A percentile compares a stretch with the other conserved stretches of the same genome.
These are phyloP conservation scores for Notolabrus celidotus DNA, from an alignment of 2,797 vertebrate genomes.

Conservation along the genomic window DNA sequence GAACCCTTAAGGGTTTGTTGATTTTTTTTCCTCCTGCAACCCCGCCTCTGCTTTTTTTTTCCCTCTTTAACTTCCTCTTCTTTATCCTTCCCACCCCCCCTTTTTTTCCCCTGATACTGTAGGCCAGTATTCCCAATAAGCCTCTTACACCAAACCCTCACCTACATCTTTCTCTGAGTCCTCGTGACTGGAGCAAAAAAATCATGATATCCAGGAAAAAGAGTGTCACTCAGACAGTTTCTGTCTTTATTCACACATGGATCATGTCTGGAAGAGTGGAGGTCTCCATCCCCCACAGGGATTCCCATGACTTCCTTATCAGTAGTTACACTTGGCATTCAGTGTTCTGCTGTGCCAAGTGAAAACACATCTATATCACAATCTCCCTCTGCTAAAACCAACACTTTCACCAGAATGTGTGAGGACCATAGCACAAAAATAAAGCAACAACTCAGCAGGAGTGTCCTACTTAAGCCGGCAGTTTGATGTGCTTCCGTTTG, in stretches of 20 bases:
- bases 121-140: conserved; percentile 66
- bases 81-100: conserved; percentile 33
- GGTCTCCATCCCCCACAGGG: conserved; percentile 27
- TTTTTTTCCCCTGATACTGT: conserved; percentile 10
- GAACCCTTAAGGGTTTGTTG: conserved; percentile 68
- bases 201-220: background rate
- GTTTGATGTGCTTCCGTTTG: conserved; percentile 64
- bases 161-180: conserved; percentile 53
- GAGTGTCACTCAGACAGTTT: conserved; percentile 27
- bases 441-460: conserved; percentile 71
- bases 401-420: conserved; percentile 45
- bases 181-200: conserved; percentile 37
- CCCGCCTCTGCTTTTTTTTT: conserved; percentile 32
- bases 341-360: conserved; percentile 56
- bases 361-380: conserved; percentile 59
- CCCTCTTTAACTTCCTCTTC: conserved; percentile 30
- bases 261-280: conserved; percentile 1
- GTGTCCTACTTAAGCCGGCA: conserved; percentile 72
- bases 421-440: conserved; percentile 54
- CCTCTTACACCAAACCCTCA: conserved; percentile 74
- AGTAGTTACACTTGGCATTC: conserved; percentile 39
- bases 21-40: conserved; percentile 34
- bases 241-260: conserved; percentile 9
- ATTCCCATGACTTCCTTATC: conserved; percentile 29
- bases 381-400: conserved; percentile 37